These are phyloP conservation scores for Toxotes jaculatrix DNA, from an alignment of 2,113 vertebrate species.

Conservation along the genomic window DNA sequence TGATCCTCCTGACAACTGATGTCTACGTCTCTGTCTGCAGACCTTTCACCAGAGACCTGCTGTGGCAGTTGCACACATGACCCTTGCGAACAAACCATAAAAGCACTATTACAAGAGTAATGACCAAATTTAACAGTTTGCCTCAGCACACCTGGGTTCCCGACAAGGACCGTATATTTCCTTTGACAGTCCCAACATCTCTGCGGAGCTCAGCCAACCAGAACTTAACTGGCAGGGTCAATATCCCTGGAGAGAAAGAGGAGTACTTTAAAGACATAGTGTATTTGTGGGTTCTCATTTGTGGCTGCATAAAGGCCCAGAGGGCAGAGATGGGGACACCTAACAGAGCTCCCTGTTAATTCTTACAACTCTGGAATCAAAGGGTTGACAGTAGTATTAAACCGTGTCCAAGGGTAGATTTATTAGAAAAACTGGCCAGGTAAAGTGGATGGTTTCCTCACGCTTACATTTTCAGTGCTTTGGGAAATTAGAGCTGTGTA, in stretches of 20 bases:
- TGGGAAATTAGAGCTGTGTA: background rate
- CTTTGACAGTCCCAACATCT: conserved; percentile 72
- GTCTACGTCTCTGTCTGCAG: conserved; percentile 62
- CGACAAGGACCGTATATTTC: conserved; percentile 76
- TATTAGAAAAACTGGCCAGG: background rate
- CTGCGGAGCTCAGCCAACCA: conserved; percentile 64
- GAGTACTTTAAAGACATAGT: conserved; percentile 51
- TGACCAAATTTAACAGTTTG: conserved; percentile 83
- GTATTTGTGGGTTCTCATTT: conserved; percentile 66
- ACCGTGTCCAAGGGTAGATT: background rate
- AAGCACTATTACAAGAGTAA: conserved; percentile 80
- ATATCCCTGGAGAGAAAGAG: conserved; percentile 67
- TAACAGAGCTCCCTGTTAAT: conserved; percentile 13
- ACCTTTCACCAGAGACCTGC: conserved; percentile 63
- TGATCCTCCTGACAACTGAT: conserved; percentile 67
- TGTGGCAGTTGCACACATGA: conserved; percentile 64
- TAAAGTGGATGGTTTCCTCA: background rate
- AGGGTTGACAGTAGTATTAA: background rate
- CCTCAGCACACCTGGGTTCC: conserved; percentile 81
- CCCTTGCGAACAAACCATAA: conserved; percentile 73
- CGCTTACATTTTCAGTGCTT: background rate
- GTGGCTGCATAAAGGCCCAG: conserved; percentile 46
- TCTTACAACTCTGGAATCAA: conserved; percentile 30
- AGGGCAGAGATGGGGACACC: conserved; percentile 7
- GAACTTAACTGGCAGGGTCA: conserved; percentile 74